A percentile compares a stretch with the other conserved stretches of the same genome.
Conservation (phyloP, 1,140 invertebrate genomes). For the Antheraea pernyi region DNA sequence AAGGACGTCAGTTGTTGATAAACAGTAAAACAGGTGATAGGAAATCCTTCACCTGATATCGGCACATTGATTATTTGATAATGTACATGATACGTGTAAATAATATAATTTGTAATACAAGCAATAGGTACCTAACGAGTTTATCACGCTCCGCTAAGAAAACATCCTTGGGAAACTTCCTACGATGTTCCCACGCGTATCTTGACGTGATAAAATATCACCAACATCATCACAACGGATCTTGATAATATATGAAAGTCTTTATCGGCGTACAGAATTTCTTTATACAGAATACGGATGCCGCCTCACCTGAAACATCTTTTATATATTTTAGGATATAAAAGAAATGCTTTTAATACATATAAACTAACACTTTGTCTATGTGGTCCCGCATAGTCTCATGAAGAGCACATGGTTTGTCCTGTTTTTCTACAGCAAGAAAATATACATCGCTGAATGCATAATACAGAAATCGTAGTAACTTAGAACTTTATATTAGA, state of each 20-base stretch:
- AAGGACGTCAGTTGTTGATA: conserved; percentile 2
- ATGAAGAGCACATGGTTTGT: too few species aligned
- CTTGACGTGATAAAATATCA: background rate
- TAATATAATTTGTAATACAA: background rate
- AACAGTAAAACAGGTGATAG: conserved; percentile 4
- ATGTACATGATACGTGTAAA: background rate
- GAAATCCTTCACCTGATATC: conserved; percentile 2
- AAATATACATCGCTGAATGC: too few species aligned
- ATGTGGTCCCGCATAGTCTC: too few species aligned
- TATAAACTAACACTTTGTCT: too few species aligned
- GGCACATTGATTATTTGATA: conserved; percentile 3
- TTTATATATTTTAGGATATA: too few species aligned
- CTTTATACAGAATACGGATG: too few species aligned
- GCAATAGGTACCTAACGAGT: background rate
- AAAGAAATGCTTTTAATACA: too few species aligned
- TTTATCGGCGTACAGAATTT: too few species aligned
- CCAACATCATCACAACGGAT: background rate
- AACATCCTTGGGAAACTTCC: conserved; percentile 1
- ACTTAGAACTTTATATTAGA: too few species aligned
- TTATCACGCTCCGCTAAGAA: background rate
- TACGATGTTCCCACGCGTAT: background rate
- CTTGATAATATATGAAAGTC: background rate
- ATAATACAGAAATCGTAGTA: too few species aligned
- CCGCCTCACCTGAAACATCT: too few species aligned
- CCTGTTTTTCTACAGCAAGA: too few species aligned